A percentile compares a stretch with the other conserved stretches of the same genome.
Evolutionary conservation across 1,140 invertebrate species (phyloP).

Genomic region (Neodiprion lecontei): DNA sequence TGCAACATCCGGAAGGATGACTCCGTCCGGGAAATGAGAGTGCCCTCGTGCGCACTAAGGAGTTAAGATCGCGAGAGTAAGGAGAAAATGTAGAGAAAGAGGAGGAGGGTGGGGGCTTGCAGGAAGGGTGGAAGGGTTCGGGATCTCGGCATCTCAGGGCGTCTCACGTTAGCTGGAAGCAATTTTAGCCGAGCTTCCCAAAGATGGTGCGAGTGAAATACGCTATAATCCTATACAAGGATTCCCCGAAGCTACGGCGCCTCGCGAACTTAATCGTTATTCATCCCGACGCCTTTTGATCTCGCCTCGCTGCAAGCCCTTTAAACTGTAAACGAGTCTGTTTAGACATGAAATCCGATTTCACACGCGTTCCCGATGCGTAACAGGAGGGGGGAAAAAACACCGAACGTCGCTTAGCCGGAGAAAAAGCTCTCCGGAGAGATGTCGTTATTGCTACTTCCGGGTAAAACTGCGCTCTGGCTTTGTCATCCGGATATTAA

Average conservation of each 20-base stretch:
- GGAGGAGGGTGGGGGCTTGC: neutral
- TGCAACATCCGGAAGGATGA: neutral
- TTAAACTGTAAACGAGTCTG: no score
- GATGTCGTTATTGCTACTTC: no score
- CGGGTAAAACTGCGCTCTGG: no score
- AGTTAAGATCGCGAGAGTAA: neutral
- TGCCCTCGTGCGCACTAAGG: neutral
- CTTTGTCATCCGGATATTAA: no score
- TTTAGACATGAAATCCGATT: no score
- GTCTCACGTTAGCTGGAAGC: neutral
- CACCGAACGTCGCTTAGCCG: no score
- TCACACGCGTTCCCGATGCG: no score
- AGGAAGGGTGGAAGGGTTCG: no score
- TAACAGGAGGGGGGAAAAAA: no score
- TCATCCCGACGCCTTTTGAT: neutral
- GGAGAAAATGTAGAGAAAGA: neutral
- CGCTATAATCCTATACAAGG: neutral
- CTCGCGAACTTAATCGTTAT: neutral
- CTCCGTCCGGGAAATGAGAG: constrained; percentile 1
- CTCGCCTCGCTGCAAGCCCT: neutral
- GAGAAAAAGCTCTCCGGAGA: no score
- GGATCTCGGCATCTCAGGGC: no score
- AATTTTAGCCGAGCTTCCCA: neutral
- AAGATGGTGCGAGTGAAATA: neutral
- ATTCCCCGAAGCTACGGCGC: neutral